These are phyloP conservation scores for Harpagoxenus sublaevis DNA, from an alignment of 2,888 invertebrate species.

Conservation along the genomic window DNA sequence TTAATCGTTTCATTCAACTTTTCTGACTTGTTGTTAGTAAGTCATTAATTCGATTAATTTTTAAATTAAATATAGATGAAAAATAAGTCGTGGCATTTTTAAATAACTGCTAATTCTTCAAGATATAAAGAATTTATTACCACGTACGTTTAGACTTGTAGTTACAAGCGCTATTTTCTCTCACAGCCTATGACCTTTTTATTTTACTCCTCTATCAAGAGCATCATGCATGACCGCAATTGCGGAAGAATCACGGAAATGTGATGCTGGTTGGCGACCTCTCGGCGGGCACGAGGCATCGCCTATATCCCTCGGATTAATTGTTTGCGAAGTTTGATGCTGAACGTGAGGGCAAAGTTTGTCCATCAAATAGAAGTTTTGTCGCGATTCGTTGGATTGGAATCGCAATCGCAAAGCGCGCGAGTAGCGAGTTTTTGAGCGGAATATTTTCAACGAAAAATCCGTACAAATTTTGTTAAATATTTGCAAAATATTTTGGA, in stretches of 20 bases:
- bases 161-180: background rate
- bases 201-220: background rate
- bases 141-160: background rate
- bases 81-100: background rate
- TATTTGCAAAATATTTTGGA: background rate
- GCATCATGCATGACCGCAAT: background rate
- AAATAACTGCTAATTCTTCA: background rate
- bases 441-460: conserved; percentile 11
- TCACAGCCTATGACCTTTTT: background rate
- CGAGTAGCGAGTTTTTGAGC: conserved; percentile 1
- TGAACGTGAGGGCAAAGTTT: conserved; percentile 38
- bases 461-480: conserved; percentile 32
- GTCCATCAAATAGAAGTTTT: conserved; percentile 44
- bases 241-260: conserved; percentile 19
- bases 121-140: background rate
- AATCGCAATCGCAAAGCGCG: conserved; percentile 26
- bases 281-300: conserved; percentile 2
- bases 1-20: background rate
- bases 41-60: background rate
- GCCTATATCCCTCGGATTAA: conserved; percentile 38
- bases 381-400: conserved; percentile 35
- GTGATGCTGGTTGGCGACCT: conserved; percentile 3
- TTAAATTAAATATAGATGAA: background rate
- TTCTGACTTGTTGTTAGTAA: background rate
- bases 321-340: conserved; percentile 41